A percentile compares a stretch with the other conserved stretches of the same genome.
Evolutionary conservation across 64 coral and sea anemone species (phyloP).

Genomic region (Orbicella faveolata): DNA sequence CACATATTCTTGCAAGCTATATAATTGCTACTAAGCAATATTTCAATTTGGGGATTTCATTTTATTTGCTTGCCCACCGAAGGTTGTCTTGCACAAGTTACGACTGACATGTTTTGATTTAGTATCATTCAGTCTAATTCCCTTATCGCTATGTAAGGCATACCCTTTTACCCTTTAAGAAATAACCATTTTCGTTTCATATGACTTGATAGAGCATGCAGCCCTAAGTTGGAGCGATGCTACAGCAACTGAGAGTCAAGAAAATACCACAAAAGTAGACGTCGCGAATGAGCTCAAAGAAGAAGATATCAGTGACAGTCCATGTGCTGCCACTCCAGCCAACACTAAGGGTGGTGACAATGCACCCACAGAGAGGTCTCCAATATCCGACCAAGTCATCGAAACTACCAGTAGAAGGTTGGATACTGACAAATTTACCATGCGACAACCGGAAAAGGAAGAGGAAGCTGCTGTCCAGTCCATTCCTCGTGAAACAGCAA

Average conservation of each 20-base stretch:
- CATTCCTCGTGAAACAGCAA: background rate
- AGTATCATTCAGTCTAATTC: no score
- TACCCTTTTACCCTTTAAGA: no score
- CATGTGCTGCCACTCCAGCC: background rate
- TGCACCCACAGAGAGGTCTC: background rate
- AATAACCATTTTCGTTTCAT: no score
- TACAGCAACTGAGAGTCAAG: background rate
- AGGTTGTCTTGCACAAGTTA: no score
- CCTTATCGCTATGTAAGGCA: no score
- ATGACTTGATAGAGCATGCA: background rate
- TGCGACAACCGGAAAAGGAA: background rate
- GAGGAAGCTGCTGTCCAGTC: background rate
- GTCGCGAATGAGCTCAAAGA: no score
- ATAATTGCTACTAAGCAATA: no score
- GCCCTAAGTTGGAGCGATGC: background rate
- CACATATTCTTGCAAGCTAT: no score
- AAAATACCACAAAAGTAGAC: background rate
- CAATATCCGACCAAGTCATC: background rate
- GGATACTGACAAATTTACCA: background rate
- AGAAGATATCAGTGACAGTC: background rate
- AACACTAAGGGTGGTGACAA: background rate
- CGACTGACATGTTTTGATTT: no score
- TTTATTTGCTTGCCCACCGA: no score
- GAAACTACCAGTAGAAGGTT: background rate
- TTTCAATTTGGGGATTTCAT: no score